Conservation (phyloP, 2,888 invertebrate species). For the Yponomeuta plumbellus region DNA sequence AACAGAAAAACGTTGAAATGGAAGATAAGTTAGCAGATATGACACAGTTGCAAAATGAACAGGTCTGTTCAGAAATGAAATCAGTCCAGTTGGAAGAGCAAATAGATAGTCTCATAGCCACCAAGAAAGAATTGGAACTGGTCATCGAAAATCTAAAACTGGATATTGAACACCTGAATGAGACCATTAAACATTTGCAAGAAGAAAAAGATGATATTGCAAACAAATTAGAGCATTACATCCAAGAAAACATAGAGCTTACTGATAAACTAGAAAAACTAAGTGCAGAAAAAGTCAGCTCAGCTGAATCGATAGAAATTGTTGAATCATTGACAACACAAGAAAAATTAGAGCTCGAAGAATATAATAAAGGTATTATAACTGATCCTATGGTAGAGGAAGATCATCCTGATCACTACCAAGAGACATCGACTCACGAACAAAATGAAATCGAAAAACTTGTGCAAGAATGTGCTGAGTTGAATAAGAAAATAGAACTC, state of each 20-base stretch:
- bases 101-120: slow-evolving; percentile 74
- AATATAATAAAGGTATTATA: slow-evolving; percentile 76
- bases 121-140: slow-evolving; percentile 65
- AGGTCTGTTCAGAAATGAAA: slow-evolving; percentile 86
- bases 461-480: slow-evolving; percentile 79
- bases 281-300: slow-evolving; percentile 83
- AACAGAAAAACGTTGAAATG: slow-evolving; percentile 78
- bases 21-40: slow-evolving; percentile 78
- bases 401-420: slow-evolving; percentile 31
- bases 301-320: slow-evolving; percentile 85
- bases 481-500: slow-evolving; percentile 81
- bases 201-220: slow-evolving; percentile 78
- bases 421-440: slow-evolving; percentile 39
- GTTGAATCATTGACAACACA: slow-evolving; percentile 83
- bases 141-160: slow-evolving; percentile 67
- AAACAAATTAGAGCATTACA: slow-evolving; percentile 79
- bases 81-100: slow-evolving; percentile 88
- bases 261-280: slow-evolving; percentile 84
- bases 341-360: slow-evolving; percentile 82
- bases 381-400: slow-evolving; percentile 34
- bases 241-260: slow-evolving; percentile 85
- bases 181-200: slow-evolving; percentile 73
- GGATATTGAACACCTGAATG: slow-evolving; percentile 73
- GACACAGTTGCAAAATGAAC: slow-evolving; percentile 79
- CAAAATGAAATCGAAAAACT: slow-evolving; percentile 75